Base-by-base conservation (phyloP, 2,797 vertebrate genomes). In the Macropodus opercularis region DNA sequence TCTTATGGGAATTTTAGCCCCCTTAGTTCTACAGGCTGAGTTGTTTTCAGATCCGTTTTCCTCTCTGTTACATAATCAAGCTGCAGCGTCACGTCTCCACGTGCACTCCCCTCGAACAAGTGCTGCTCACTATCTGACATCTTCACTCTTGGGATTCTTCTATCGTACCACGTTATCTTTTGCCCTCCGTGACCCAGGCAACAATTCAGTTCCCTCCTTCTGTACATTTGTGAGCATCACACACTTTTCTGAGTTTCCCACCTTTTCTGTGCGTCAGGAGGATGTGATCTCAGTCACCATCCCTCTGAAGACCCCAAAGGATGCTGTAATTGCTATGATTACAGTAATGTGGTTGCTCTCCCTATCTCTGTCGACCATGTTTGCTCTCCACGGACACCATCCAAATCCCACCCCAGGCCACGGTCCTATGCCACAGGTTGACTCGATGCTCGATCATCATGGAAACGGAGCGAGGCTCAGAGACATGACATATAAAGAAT, bases 311-410 rank as follows among this genome's bases (percentile, higher is more conserved):
- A 71, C 64, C 72, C 56, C 54, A 78, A 58, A 80, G 71, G 83
- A 87, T 72, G 83, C 49, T 67, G 64, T 57, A 90, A 89, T 87
- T 77, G 86, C 81, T 63, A 55, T 62, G 80, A 89, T 89, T 86
- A 81, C 81, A 81, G 63, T 63, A 74, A 67, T 62, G 58, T 55
- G 52, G 75, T 68, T 44, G 22, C 68, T 75, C 59, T 66, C 72
- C 46, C 55, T 42, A 46, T 26, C 0, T 3, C 51, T 31, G 9
- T 0, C 21, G 21, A 21, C 55, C 34, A 6, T 13, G 5, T 32
- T 48, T 34, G 51, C 39, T 55, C 29, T 63, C 51, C 8, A 19
- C 69, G 63, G 71, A 79, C 64, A 3, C 17, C 54, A 43, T 77
- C 81, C 72, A 79, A 79, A 79, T 82, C 63, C 75, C 17, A 35